Percentiles rank a stretch among this genome's conserved stretches.
Conservation (phyloP, 2,888 invertebrate genomes). For the Helobdella robusta region DNA sequence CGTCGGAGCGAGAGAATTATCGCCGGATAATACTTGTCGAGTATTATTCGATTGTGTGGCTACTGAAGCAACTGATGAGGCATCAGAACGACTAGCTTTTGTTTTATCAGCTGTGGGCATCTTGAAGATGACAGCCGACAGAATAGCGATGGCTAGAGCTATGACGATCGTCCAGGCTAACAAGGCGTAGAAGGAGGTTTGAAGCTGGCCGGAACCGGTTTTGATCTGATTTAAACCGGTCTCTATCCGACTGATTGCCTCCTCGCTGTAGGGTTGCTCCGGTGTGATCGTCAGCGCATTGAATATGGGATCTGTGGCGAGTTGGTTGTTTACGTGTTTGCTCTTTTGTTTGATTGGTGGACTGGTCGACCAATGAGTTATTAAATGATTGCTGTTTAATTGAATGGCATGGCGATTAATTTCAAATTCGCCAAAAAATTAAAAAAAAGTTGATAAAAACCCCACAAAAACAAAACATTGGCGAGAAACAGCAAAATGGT, state of each 20-base stretch:
- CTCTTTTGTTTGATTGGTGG: background rate
- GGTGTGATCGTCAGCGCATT: background rate
- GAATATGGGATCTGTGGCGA: background rate
- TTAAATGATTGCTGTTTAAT: no score
- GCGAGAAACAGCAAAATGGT: background rate
- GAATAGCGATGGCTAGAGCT: background rate
- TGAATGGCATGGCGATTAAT: no score
- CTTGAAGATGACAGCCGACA: background rate
- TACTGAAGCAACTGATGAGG: background rate
- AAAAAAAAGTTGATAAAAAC: no score
- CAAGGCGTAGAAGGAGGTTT: constrained; percentile 21
- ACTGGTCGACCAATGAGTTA: no score
- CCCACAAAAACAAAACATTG: background rate
- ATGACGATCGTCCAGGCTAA: constrained; percentile 13
- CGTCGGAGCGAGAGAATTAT: no score
- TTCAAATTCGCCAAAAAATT: no score
- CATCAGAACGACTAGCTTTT: background rate
- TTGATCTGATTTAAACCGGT: background rate
- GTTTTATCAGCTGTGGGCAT: background rate
- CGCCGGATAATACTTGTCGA: no score
- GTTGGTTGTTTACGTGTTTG: background rate
- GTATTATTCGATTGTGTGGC: no score
- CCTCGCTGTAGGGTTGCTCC: no score
- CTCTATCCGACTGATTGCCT: constrained; percentile 4
- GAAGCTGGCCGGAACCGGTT: background rate